These are phyloP conservation scores for Alces alces DNA, from an alignment of 2,113 vertebrate genomes.

Conservation along the genomic window DNA sequence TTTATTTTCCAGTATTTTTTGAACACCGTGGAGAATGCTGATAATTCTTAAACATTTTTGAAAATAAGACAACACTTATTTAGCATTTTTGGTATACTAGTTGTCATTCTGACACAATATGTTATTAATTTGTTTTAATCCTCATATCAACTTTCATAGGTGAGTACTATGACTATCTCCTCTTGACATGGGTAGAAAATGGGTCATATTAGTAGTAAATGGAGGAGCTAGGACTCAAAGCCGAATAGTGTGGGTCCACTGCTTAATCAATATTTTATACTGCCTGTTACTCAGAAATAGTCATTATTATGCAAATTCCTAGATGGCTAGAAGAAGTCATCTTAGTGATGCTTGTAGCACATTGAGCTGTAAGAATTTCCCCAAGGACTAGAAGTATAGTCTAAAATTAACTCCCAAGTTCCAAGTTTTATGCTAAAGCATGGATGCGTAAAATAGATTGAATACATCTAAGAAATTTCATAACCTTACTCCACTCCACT, in stretches of 20 bases:
- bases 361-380: constrained; percentile 16
- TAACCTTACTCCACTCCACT: background rate
- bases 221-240: background rate
- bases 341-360: background rate
- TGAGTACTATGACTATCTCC: background rate
- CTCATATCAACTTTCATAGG: background rate
- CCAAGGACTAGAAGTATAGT: background rate
- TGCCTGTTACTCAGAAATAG: background rate
- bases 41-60: background rate
- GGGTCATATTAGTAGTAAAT: background rate
- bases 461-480: constrained; percentile 37
- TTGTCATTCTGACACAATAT: background rate
- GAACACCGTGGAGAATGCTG: background rate
- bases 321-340: background rate
- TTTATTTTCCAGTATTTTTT: background rate
- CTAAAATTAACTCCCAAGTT: constrained; percentile 44
- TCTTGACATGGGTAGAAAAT: background rate
- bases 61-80: background rate
- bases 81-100: background rate
- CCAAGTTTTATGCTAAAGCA: constrained; percentile 35
- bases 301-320: background rate
- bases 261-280: background rate
- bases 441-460: constrained; percentile 50
- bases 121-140: background rate
- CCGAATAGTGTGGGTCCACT: background rate